Base-by-base conservation (phyloP, 2,888 invertebrate genomes). In the Hermaeophaga mercurialis region DNA sequence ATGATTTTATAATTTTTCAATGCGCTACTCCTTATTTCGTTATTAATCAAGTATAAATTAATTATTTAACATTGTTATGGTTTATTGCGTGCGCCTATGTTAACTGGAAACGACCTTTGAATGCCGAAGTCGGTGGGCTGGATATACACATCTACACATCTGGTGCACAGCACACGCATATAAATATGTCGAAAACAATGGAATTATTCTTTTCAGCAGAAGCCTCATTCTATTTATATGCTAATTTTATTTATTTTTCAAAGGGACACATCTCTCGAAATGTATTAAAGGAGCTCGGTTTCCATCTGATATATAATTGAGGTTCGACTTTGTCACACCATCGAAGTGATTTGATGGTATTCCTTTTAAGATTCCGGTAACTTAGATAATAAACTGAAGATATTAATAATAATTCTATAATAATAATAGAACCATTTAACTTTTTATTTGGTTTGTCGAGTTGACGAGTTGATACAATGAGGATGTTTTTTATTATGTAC, bases 101-200 rank as follows among this genome's bases (percentile, higher is more conserved):
- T 44, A 24, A 54, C 36, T 44, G 49, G 43, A 56, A 59, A 64
- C 64, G 64, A 64, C 64, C 64, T 64, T 64, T 64, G 64, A 64
- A 64, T 64, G 64, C 54, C 62, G 50, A 43, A 41, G 43, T 41
- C 43, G 60, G 62, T 64, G 62, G 63, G 61, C 50, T 55, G 64
- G 64, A 58, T 54, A 52, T 63, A 58, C 62, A 58, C 63, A 52
- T 63, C 60, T 60, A 58, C 63, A 61, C 63, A 63, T 63, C 58
- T 63, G 59, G 53, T 59, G 55, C 44, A 56, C 48, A 18, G 36
- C 24, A 45, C 45, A 58, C 45, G 53, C 59, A 59, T 59, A n/a
- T n/a, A 59, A 59, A 59, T 48, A 59, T 56, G 55, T 59, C 49
- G 55, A 56, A 61, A 54, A 62, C 62, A 62, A 62, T 59, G 54